Conservation (phyloP, 2,888 invertebrate species). For the Loripinus fragilis region DNA sequence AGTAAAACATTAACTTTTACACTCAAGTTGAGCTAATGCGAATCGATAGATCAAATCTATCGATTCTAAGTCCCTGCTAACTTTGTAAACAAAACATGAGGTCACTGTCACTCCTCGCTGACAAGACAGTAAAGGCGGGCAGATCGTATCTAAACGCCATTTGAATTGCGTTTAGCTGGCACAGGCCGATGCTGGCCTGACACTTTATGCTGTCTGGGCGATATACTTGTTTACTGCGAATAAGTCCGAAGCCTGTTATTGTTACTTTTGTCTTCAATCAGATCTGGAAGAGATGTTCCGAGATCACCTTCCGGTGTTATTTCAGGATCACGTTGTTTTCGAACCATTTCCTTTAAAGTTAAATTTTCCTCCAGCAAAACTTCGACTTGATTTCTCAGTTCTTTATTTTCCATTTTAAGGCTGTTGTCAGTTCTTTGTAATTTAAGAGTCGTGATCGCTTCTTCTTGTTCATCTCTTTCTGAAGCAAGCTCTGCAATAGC, state of each 20-base stretch:
- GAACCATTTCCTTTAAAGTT: slow-evolving; percentile 68
- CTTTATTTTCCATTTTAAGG: slow-evolving; percentile 64
- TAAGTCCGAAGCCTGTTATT: slow-evolving; percentile 1
- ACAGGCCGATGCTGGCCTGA: no score
- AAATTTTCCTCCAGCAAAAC: slow-evolving; percentile 66
- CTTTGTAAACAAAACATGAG: no score
- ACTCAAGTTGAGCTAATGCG: no score
- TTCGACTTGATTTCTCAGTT: slow-evolving; percentile 65
- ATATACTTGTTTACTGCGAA: not conserved
- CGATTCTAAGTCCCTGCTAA: no score
- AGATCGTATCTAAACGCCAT: no score
- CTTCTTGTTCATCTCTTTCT: slow-evolving; percentile 57
- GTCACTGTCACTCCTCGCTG: no score
- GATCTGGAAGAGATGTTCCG: slow-evolving; percentile 31
- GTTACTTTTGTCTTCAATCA: slow-evolving; percentile 32
- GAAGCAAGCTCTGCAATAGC: slow-evolving; percentile 59
- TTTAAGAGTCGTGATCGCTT: slow-evolving; percentile 50
- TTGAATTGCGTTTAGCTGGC: no score
- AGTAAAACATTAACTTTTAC: no score
- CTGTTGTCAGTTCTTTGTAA: slow-evolving; percentile 49
- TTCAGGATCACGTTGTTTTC: slow-evolving; percentile 38
- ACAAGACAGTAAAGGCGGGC: no score
- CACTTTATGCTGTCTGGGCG: no score
- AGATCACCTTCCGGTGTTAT: slow-evolving; percentile 40
- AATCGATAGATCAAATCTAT: no score